Evolutionary conservation across 2,797 vertebrate genomes (phyloP).

Genomic region (Nyctalus aviator): DNA sequence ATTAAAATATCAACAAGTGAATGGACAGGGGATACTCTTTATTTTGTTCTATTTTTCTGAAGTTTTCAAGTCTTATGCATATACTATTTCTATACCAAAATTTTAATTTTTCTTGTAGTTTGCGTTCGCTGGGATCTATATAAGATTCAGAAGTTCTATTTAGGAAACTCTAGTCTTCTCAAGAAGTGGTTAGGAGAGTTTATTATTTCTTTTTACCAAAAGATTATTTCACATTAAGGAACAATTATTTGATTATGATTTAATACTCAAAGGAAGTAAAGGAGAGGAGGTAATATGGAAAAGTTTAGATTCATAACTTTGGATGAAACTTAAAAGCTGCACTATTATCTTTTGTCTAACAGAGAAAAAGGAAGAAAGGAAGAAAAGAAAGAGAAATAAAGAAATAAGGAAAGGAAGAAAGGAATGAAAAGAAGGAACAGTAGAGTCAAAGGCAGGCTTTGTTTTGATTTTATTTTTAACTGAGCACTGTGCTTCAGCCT

Average conservation of each 20-base stretch:
- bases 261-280: background rate
- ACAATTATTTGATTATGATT: background rate
- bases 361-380: background rate
- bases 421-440: background rate
- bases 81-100: background rate
- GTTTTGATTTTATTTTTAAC: background rate
- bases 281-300: background rate
- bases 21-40: background rate
- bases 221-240: background rate
- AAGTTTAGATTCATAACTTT: background rate
- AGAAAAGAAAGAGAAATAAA: background rate
- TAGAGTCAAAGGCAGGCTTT: background rate
- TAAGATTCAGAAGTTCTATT: background rate
- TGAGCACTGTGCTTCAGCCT: background rate
- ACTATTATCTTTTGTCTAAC: background rate
- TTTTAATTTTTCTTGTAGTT: background rate
- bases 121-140: background rate
- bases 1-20: background rate
- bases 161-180: background rate
- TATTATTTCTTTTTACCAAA: background rate
- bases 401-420: background rate
- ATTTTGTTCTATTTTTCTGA: background rate
- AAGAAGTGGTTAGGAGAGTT: background rate
- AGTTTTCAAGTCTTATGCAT: background rate
- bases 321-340: background rate